Evolutionary conservation across 2,113 vertebrate genomes (phyloP).

Genomic region (Gila orcuttii): DNA sequence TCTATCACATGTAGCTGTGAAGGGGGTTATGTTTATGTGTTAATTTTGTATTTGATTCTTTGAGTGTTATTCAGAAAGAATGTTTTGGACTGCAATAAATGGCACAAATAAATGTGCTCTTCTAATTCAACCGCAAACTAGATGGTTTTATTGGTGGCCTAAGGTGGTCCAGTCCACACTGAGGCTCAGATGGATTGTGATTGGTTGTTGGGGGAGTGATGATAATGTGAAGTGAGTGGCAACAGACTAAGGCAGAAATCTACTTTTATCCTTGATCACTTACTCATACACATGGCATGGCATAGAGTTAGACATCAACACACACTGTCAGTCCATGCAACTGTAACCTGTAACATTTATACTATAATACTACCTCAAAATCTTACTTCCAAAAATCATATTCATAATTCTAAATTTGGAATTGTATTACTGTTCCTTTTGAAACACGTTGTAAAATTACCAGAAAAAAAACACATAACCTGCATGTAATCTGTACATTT

Average conservation of each 20-base stretch:
- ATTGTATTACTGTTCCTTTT: neutral
- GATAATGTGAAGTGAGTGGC: conserved; percentile 3
- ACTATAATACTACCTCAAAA: neutral
- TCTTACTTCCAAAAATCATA: neutral
- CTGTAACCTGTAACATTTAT: neutral
- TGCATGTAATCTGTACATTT: neutral
- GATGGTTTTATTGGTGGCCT: conserved; percentile 22
- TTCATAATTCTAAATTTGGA: neutral
- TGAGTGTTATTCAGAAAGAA: neutral
- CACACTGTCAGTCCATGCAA: neutral
- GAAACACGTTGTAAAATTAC: neutral
- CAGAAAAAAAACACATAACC: neutral
- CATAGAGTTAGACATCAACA: neutral
- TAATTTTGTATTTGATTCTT: neutral
- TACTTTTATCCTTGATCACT: neutral
- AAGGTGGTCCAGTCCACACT: conserved; percentile 9
- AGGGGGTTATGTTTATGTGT: neutral
- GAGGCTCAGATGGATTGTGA: neutral
- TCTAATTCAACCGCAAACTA: neutral
- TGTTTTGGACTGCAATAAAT: neutral
- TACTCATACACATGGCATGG: neutral
- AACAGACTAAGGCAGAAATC: neutral
- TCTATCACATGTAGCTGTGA: conserved; percentile 28
- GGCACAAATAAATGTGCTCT: neutral
- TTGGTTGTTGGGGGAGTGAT: conserved; percentile 9